These are phyloP conservation scores for Anodontia alba DNA, from an alignment of 2,888 invertebrate species.

Conservation along the genomic window DNA sequence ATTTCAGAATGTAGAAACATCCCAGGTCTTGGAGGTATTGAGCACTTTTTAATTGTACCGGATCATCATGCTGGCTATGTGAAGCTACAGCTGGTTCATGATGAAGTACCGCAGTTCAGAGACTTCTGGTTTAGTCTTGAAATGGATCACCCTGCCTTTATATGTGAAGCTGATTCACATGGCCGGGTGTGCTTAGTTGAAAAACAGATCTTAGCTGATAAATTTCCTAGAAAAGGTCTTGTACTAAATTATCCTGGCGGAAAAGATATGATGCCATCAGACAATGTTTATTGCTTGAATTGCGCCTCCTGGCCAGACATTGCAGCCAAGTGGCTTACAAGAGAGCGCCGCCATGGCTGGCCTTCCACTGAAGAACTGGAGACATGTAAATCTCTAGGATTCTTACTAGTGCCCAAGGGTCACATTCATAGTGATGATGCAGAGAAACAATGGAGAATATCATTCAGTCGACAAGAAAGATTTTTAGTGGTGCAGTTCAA, in stretches of 20 bases:
- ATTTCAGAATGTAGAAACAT: not conserved
- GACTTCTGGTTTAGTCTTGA: not conserved
- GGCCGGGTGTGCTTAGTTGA: not conserved
- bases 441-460: conserved; percentile 31
- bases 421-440: conserved; percentile 22
- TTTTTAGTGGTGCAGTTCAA: conserved; percentile 23
- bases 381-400: conserved; percentile 21
- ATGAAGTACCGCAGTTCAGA: not conserved
- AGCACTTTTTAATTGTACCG: not conserved
- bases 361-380: conserved; percentile 17
- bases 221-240: not conserved
- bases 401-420: conserved; percentile 31
- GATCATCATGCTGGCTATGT: not conserved
- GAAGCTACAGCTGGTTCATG: not conserved
- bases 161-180: not conserved
- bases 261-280: not conserved
- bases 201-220: not conserved
- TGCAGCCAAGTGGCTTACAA: conserved; percentile 28
- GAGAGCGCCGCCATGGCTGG: conserved; percentile 16
- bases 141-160: not conserved
- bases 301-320: conserved; percentile 28
- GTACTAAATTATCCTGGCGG: not conserved
- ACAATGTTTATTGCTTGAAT: conserved; percentile 27
- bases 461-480: conserved; percentile 34
- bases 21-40: not conserved